These are phyloP conservation scores for Desmophyllum pertusum DNA, from an alignment of 92 coral and sea anemone species.

Conservation along the genomic window DNA sequence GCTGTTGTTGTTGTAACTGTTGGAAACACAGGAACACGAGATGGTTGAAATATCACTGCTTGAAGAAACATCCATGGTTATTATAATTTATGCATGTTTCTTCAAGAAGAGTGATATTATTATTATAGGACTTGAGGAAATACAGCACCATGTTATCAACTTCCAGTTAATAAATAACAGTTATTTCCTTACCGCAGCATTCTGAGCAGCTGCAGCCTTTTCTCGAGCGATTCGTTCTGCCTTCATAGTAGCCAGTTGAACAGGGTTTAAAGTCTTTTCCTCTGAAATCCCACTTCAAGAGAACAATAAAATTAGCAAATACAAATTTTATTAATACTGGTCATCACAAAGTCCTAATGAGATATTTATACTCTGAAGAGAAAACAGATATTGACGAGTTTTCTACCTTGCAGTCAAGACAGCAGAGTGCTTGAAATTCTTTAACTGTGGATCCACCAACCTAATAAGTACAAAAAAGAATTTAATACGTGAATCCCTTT, in stretches of 20 bases:
- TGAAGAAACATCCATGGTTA: no score
- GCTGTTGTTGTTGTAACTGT: constrained; percentile 46
- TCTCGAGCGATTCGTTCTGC: constrained; percentile 87
- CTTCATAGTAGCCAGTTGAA: constrained; percentile 84
- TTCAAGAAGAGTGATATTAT: no score
- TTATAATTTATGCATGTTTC: no score
- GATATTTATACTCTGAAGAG: no score
- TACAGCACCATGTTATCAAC: no score
- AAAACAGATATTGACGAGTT: not conserved
- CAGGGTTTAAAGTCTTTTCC: constrained; percentile 89
- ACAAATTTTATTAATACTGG: no score
- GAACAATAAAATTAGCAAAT: not conserved
- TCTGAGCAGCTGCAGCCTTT: constrained; percentile 81
- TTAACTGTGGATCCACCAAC: constrained; percentile 83
- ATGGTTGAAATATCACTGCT: not conserved
- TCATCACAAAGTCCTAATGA: no score
- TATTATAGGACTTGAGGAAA: no score
- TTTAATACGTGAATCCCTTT: not conserved
- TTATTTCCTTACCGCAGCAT: constrained; percentile 61
- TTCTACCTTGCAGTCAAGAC: constrained; percentile 72
- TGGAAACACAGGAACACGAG: not conserved
- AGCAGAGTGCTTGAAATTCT: constrained; percentile 78
- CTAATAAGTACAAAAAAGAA: constrained; percentile 36
- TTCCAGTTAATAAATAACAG: not conserved
- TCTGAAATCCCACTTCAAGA: constrained; percentile 82